Conservation (phyloP, 2,888 invertebrate genomes). For the Ophioninae sp. region DNA sequence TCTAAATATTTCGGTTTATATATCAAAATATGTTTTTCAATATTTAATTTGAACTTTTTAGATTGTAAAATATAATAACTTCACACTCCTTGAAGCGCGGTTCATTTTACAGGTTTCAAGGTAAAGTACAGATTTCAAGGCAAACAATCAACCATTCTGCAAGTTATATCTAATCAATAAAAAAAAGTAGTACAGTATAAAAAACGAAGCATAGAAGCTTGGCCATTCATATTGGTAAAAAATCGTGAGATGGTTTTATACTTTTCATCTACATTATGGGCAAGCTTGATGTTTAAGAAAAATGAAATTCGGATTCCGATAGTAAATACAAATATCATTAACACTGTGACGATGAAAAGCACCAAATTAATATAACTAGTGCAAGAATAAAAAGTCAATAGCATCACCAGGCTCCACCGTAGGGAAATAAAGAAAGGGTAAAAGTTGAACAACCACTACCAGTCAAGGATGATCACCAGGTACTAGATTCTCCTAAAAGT, state of each 20-base stretch:
- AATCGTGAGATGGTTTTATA: neutral
- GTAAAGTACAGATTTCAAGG: neutral
- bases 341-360: neutral
- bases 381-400: neutral
- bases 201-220: neutral
- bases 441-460: neutral
- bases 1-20: neutral
- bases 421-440: neutral
- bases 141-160: neutral
- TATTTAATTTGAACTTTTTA: too few species aligned
- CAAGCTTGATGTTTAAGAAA: neutral
- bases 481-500: neutral
- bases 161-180: neutral
- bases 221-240: neutral
- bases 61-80: too few species aligned
- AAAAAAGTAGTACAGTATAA: neutral
- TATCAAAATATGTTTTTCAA: too few species aligned
- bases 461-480: neutral
- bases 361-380: neutral
- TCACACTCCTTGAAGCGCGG: too few species aligned
- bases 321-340: neutral
- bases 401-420: neutral
- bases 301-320: neutral
- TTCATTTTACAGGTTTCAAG: neutral
- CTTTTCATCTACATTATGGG: neutral